These are phyloP conservation scores for Eublepharis macularius DNA, from an alignment of 2,113 vertebrate species.

Conservation along the genomic window DNA sequence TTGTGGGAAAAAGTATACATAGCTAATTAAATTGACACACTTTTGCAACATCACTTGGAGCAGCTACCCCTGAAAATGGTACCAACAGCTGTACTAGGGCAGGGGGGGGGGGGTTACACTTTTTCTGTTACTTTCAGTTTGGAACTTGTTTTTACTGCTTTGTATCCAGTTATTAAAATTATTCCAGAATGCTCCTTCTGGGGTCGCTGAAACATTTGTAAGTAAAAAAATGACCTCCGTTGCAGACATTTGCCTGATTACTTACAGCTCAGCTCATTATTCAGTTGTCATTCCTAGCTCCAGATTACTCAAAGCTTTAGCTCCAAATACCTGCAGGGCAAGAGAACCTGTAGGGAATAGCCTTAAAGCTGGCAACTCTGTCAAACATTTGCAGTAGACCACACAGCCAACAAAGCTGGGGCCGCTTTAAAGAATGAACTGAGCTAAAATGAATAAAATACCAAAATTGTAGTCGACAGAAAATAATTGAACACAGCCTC, in stretches of 20 bases:
- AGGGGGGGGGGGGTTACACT: not conserved
- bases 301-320: slow-evolving; percentile 28
- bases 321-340: slow-evolving; percentile 19
- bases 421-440: slow-evolving; percentile 40
- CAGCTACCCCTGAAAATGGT: not conserved
- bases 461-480: slow-evolving; percentile 13
- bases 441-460: slow-evolving; percentile 7
- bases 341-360: slow-evolving; percentile 25
- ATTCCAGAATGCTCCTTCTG: not conserved
- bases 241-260: slow-evolving; percentile 40
- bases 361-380: slow-evolving; percentile 19
- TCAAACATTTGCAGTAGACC: slow-evolving; percentile 41
- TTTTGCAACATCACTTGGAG: not conserved
- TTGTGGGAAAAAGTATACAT: slow-evolving; percentile 14
- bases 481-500: slow-evolving; percentile 26
- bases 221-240: not conserved
- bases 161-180: not conserved
- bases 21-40: not conserved
- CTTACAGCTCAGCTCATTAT: slow-evolving; percentile 32
- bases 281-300: slow-evolving; percentile 26
- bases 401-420: slow-evolving; percentile 9
- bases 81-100: fast-evolving
- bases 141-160: not conserved
- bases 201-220: not conserved
- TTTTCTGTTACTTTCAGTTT: not conserved